These are phyloP conservation scores for Oreochromis spilurus DNA, from an alignment of 2,113 vertebrate species.

Conservation along the genomic window DNA sequence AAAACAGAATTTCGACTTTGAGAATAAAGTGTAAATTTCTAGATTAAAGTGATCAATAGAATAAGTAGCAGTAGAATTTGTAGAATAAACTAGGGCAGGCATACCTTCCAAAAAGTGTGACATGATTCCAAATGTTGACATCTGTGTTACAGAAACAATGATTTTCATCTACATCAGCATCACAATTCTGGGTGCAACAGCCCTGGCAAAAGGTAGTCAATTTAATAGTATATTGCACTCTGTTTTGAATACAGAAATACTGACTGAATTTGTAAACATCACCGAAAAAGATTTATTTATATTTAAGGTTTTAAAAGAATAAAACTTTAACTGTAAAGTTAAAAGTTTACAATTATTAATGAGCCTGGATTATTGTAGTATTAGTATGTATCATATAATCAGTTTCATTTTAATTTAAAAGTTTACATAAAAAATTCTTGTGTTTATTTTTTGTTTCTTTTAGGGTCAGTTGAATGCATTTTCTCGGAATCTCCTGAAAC, in stretches of 20 bases:
- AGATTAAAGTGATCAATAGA: no score
- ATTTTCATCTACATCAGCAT: background rate
- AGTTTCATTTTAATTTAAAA: background rate
- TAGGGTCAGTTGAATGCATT: background rate
- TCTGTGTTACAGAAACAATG: background rate
- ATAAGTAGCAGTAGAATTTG: no score
- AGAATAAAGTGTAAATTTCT: no score
- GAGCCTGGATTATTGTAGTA: no score
- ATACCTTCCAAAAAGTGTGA: background rate
- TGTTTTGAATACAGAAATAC: background rate
- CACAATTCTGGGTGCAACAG: background rate
- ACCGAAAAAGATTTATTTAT: no score
- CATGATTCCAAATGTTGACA: background rate
- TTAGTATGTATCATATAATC: background rate
- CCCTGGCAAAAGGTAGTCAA: background rate
- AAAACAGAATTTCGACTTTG: no score
- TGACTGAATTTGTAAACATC: background rate
- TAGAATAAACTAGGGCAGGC: background rate
- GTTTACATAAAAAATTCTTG: background rate
- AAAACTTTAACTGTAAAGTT: no score
- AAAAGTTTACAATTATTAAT: no score
- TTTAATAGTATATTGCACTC: background rate
- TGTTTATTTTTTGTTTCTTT: background rate
- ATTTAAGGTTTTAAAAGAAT: no score
- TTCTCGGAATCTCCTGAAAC: background rate